phyloP scores from a whole-genome alignment of 1,140 invertebrate genomes.

The Tetramorium simillimum region DNA sequence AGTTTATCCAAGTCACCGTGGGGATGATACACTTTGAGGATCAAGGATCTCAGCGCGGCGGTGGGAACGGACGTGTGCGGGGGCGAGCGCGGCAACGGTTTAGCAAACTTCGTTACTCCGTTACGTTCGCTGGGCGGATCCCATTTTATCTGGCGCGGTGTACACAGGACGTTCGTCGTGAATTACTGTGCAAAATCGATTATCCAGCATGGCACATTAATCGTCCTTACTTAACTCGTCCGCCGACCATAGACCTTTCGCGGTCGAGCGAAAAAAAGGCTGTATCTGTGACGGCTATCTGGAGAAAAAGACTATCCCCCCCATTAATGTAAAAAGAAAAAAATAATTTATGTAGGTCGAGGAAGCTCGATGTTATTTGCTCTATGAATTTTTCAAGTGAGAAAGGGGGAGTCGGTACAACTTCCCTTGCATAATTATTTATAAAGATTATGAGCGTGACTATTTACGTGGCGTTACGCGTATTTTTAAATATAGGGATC shows the following conservation, averaged over 20 bases:
- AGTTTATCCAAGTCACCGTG: slow-evolving; percentile 59
- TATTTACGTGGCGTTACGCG: not conserved
- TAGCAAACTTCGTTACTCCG: slow-evolving; percentile 67
- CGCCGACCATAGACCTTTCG: not conserved
- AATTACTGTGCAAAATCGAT: slow-evolving; percentile 57
- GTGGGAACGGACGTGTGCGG: not conserved
- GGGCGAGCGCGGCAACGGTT: slow-evolving; percentile 33
- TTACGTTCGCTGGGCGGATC: slow-evolving; percentile 46
- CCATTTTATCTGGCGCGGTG: slow-evolving; percentile 39
- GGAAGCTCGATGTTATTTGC: not conserved
- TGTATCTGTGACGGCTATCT: not conserved
- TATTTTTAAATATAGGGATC: not conserved
- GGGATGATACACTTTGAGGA: not conserved
- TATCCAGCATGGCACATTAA: slow-evolving; percentile 41
- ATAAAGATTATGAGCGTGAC: not conserved
- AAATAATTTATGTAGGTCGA: not conserved
- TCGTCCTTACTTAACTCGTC: slow-evolving; percentile 30
- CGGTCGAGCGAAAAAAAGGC: slow-evolving; percentile 13
- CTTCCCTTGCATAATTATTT: not conserved
- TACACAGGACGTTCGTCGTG: slow-evolving; percentile 41
- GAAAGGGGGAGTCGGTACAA: not conserved
- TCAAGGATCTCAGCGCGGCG: not conserved
- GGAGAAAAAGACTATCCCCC: not conserved
- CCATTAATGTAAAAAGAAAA: not conserved
- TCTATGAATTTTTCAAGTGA: not conserved